These are phyloP conservation scores for Trichogramma dendrolimi DNA, from an alignment of 2,888 invertebrate genomes.

Conservation along the genomic window DNA sequence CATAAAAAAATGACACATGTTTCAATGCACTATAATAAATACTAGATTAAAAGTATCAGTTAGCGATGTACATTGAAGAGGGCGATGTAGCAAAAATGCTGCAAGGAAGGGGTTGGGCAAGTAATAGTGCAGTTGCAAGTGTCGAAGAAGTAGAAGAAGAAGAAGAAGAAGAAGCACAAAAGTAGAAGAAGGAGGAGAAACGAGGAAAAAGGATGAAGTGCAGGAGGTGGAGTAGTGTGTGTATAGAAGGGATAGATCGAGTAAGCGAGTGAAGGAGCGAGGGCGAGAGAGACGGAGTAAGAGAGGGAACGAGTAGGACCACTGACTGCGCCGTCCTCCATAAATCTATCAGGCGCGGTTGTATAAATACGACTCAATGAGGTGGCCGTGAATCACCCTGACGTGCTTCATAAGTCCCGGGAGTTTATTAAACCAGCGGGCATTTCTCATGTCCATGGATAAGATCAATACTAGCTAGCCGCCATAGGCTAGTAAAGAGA, in stretches of 20 bases:
- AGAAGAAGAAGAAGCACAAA: slow-evolving; percentile 31
- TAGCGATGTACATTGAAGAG: too few species aligned
- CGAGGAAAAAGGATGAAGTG: slow-evolving; percentile 26
- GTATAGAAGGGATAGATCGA: slow-evolving; percentile 27
- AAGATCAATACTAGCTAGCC: slow-evolving; percentile 51
- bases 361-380: slow-evolving; percentile 54
- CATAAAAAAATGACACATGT: too few species aligned
- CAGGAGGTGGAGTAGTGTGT: slow-evolving; percentile 28
- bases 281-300: slow-evolving; percentile 27
- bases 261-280: slow-evolving; percentile 19
- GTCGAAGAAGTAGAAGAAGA: slow-evolving; percentile 32
- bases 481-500: slow-evolving; percentile 28
- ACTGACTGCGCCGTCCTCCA: slow-evolving; percentile 52
- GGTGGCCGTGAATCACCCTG: slow-evolving; percentile 53
- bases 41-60: too few species aligned
- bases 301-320: slow-evolving; percentile 42
- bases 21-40: too few species aligned
- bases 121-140: too few species aligned
- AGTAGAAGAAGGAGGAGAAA: slow-evolving; percentile 26
- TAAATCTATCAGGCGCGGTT: slow-evolving; percentile 53
- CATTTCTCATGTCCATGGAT: slow-evolving; percentile 54
- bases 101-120: too few species aligned
- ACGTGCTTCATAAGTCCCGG: slow-evolving; percentile 54
- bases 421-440: slow-evolving; percentile 54
- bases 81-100: too few species aligned